Evolutionary conservation across 2,797 vertebrate genomes (phyloP).

Genomic region (Ataeniobius toweri): DNA sequence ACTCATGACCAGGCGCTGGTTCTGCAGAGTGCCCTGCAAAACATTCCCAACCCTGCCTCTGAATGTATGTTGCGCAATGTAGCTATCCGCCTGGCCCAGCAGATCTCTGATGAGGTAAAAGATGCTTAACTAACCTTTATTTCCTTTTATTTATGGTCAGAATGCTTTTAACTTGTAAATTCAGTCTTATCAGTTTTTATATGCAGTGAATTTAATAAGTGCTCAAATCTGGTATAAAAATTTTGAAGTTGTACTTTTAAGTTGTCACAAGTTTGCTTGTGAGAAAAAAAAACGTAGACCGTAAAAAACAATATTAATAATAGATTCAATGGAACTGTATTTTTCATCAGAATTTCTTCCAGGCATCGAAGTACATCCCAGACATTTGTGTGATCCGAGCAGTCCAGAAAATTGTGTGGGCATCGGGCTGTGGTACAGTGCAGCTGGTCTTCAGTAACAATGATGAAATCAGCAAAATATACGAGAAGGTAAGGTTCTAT

Average conservation of each 20-base stretch:
- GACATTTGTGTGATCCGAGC: conserved; percentile 98
- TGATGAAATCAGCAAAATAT: conserved; percentile 99
- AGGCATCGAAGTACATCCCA: conserved; percentile 98
- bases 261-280: too few species aligned
- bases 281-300: neutral
- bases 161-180: neutral
- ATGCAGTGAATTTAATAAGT: neutral
- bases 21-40: conserved; percentile 97
- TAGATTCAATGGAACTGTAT: conserved; percentile 46
- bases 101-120: conserved; percentile 97
- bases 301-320: conserved; percentile 25
- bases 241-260: too few species aligned
- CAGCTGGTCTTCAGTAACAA: conserved; percentile 97
- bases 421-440: conserved; percentile 96
- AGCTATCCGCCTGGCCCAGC: conserved; percentile 97
- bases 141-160: neutral
- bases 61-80: conserved; percentile 99
- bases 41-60: conserved; percentile 98
- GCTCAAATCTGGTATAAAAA: neutral
- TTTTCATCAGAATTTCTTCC: conserved; percentile 81
- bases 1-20: conserved; percentile 98
- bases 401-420: conserved; percentile 98
- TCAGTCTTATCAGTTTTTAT: too few species aligned
- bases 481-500: conserved; percentile 89
- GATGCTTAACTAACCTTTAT: neutral